Base-by-base conservation (phyloP, 2,888 invertebrate genomes). In the Sphaerophoria rueppellii region DNA sequence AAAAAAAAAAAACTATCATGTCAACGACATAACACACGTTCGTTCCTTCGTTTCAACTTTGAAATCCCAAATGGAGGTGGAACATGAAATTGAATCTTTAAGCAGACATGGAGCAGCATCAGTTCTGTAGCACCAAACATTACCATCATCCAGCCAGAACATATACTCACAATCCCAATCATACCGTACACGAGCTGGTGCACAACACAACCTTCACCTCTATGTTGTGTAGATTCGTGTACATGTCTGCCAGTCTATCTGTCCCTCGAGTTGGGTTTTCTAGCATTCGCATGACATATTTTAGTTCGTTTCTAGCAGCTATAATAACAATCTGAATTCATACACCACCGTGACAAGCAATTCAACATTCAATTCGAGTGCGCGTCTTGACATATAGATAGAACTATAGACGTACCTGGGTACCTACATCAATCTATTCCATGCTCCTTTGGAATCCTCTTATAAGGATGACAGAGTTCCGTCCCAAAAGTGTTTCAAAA, bases 1-100 rank as follows among this genome's bases (percentile, higher is more conserved):
- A 35, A 34, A 32, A 12, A 55, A 7, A 57, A 80, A 72, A 80
- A 80, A 83, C 75, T 80, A 80, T 69, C 75, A 76, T 83, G 83
- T 83, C 80, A 79, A 83, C 80, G 83, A 60, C 80, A 83, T 60
- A 79, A 75, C 60, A 79, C 79, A 74, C 79, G 82, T 74, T 79
- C 24, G 6, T 80, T 72, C 57, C 6, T 80, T 75, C 57, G 67
- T 79, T 75, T 75, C 57, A 11, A 37, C 50, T 71, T 46, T n/a
- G 32, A 80, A 72, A 72, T 79, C 79, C 79, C 74, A 61, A 67
- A 80, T 80, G 79, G 9, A 79, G 80, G 71, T 71, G 65, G 60
- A 55, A 75, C 71, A 71, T 75, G 58, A 71, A 75, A 75, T 72
- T 75, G 71, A 80, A 80, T 83, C 83, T 71, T 72, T 76, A 57